Conservation (phyloP, 2,113 vertebrate species). For the Myotis yumanensis region DNA sequence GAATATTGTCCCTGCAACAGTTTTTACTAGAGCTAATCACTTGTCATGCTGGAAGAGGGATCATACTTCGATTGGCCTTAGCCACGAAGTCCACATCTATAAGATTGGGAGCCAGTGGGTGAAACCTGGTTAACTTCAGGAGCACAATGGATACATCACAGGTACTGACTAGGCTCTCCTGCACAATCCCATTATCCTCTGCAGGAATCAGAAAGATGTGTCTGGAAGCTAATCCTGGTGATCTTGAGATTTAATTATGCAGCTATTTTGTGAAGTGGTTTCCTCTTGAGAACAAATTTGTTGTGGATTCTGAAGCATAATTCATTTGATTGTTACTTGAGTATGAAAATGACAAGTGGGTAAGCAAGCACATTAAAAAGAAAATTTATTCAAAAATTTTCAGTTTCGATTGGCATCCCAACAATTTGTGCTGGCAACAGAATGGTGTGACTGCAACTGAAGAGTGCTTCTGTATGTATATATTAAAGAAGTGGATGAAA, state of each 20-base stretch:
- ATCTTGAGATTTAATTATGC: slow-evolving; percentile 89
- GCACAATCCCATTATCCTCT: slow-evolving; percentile 87
- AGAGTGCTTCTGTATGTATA: slow-evolving; percentile 87
- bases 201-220: slow-evolving; percentile 87
- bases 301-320: slow-evolving; percentile 85
- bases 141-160: slow-evolving; percentile 88
- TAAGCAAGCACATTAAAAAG: slow-evolving; percentile 25
- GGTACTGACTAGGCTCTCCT: slow-evolving; percentile 89
- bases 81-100: slow-evolving; percentile 89
- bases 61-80: slow-evolving; percentile 84
- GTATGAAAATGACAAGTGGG: slow-evolving; percentile 87
- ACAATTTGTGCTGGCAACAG: neutral
- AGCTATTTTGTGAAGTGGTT: slow-evolving; percentile 89
- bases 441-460: slow-evolving; percentile 25
- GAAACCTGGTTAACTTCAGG: slow-evolving; percentile 87
- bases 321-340: slow-evolving; percentile 90
- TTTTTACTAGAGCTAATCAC: neutral
- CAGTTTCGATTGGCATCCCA: neutral
- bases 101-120: slow-evolving; percentile 88
- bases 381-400: neutral
- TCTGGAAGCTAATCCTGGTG: slow-evolving; percentile 88
- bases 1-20: neutral
- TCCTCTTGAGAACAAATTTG: slow-evolving; percentile 88
- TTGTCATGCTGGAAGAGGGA: neutral
- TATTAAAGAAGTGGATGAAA: slow-evolving; percentile 95